Conservation (phyloP, 2,888 invertebrate species). For the Agrilus mali region DNA sequence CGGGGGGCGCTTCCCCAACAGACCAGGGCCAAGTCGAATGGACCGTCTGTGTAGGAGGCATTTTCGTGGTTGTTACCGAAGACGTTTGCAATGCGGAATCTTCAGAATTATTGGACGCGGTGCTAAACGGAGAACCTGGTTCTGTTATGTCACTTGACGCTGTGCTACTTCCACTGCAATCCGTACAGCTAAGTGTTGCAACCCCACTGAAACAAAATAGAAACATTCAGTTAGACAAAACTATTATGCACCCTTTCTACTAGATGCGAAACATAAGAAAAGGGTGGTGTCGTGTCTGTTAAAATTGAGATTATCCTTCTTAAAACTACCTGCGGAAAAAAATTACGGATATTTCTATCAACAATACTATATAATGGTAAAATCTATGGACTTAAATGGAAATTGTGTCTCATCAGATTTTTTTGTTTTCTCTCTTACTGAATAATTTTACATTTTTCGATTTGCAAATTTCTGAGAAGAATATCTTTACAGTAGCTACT, state of each 20-base stretch:
- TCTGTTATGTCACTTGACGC: constrained; percentile 71
- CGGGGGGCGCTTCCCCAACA: constrained; percentile 15
- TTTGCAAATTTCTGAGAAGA: too few species aligned
- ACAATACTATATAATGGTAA: too few species aligned
- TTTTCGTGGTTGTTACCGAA: constrained; percentile 14
- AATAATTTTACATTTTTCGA: too few species aligned
- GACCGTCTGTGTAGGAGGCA: constrained; percentile 27
- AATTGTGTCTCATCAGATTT: too few species aligned
- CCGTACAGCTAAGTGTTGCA: constrained; percentile 64
- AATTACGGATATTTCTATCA: too few species aligned
- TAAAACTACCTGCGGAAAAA: too few species aligned
- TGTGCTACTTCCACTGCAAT: constrained; percentile 46
- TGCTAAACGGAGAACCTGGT: constrained; percentile 74
- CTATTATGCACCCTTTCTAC: neutral
- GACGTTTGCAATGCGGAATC: constrained; percentile 28
- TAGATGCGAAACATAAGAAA: neutral
- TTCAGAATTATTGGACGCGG: constrained; percentile 40
- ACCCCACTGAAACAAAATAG: constrained; percentile 60
- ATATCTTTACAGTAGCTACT: too few species aligned
- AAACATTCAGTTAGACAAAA: constrained; percentile 1
- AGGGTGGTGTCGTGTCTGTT: too few species aligned
- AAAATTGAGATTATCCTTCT: too few species aligned
- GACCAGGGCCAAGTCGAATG: constrained; percentile 23
- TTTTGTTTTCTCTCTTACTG: too few species aligned
- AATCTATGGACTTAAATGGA: too few species aligned